Percentiles rank a stretch among this genome's conserved stretches.
Conservation (phyloP, 2,797 vertebrate species). For the Thamnophis elegans region DNA sequence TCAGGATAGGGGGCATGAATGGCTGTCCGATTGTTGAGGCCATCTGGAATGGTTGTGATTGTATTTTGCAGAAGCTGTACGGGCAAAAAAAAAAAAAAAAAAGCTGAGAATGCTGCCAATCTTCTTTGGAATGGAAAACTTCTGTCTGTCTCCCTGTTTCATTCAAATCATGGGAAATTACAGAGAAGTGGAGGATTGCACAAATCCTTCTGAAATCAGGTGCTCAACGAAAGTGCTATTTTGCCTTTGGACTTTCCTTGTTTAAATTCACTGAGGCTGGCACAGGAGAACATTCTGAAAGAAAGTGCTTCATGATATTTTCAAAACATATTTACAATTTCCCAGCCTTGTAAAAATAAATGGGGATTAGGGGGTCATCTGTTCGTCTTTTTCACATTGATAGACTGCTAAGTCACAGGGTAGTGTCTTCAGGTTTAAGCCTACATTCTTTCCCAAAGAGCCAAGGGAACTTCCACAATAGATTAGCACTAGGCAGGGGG, state of each 20-base stretch:
- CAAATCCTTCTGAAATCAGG: neutral
- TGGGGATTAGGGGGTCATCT: neutral
- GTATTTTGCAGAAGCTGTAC: neutral
- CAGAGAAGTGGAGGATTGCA: neutral
- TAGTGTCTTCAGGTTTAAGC: neutral
- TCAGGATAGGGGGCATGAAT: neutral
- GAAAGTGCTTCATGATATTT: neutral
- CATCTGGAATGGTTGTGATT: neutral
- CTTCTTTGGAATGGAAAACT: neutral
- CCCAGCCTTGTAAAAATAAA: neutral
- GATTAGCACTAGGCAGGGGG: neutral
- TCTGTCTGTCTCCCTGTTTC: neutral
- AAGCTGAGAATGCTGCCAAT: neutral
- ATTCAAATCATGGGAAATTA: neutral
- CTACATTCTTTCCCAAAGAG: neutral
- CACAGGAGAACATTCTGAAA: neutral
- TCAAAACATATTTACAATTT: neutral
- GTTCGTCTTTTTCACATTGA: neutral
- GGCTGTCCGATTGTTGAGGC: neutral
- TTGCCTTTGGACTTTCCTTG: neutral
- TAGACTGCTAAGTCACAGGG: neutral
- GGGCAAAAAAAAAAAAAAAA: neutral
- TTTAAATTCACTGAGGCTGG: neutral
- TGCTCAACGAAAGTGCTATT: neutral
- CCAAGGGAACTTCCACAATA: neutral